Conservation (phyloP, 2,113 vertebrate species). For the Psophia crepitans region DNA sequence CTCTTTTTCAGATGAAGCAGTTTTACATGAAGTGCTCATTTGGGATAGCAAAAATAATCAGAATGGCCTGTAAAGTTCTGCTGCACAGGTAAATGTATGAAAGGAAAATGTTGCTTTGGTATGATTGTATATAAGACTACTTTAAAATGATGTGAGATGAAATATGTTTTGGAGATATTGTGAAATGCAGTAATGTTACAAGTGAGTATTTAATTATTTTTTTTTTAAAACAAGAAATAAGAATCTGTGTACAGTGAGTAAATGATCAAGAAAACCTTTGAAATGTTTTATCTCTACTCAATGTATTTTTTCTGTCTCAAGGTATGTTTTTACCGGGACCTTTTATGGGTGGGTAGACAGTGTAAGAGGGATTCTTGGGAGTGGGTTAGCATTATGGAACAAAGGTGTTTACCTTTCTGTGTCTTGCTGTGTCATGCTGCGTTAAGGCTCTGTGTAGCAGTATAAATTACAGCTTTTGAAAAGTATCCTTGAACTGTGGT, state of each 20-base stretch:
- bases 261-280: background rate
- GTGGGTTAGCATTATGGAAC: background rate
- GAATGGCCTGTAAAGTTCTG: constrained; percentile 87
- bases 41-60: constrained; percentile 76
- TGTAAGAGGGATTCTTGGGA: background rate
- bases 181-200: background rate
- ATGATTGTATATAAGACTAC: background rate
- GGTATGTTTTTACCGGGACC: background rate
- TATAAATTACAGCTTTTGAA: constrained; percentile 3
- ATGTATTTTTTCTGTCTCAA: background rate
- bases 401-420: constrained; percentile 47
- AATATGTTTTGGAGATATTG: background rate
- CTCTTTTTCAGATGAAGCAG: constrained; percentile 63
- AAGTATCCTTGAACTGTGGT: background rate
- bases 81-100: constrained; percentile 82
- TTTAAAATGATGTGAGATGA: background rate
- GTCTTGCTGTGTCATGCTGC: constrained; percentile 69
- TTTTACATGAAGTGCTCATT: constrained; percentile 76
- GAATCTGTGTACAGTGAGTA: background rate
- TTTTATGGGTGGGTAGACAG: background rate
- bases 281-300: background rate
- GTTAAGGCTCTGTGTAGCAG: background rate
- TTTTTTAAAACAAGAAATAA: background rate
- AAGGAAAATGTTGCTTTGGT: background rate
- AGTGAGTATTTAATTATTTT: background rate